Conservation (phyloP, 2,888 invertebrate species). For the Pegoplata infirma region DNA sequence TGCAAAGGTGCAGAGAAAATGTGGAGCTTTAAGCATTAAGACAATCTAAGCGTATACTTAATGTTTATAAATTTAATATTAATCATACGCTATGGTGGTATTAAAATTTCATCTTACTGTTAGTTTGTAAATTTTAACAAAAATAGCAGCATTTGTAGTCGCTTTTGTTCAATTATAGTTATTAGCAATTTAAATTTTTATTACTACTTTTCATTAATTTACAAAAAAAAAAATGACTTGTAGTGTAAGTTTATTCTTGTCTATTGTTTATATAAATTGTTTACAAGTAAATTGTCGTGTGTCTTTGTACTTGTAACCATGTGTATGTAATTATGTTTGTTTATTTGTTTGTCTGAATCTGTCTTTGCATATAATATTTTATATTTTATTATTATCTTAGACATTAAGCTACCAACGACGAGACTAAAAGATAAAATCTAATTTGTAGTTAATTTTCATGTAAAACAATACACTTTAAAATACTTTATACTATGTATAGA, state of each 20-base stretch:
- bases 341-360: neutral
- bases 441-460: constrained; percentile 61
- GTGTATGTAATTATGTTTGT: neutral
- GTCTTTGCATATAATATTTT: neutral
- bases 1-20: too few species aligned
- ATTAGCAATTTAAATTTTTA: neutral
- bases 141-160: neutral
- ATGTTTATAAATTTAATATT: too few species aligned
- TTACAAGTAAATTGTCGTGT: neutral
- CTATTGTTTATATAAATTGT: neutral
- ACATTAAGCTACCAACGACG: constrained; percentile 45
- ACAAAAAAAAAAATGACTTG: neutral
- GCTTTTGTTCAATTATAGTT: neutral
- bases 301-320: neutral
- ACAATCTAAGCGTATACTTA: too few species aligned
- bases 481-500: too few species aligned
- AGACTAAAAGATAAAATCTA: constrained; percentile 60
- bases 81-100: too few species aligned
- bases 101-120: too few species aligned
- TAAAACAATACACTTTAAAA: constrained; percentile 55
- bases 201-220: neutral
- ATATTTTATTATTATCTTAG: constrained; percentile 44
- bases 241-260: too few species aligned
- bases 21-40: too few species aligned
- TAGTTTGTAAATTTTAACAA: too few species aligned